Conservation (phyloP, 64 coral and sea anemone species). For the Stylophora pistillata region DNA sequence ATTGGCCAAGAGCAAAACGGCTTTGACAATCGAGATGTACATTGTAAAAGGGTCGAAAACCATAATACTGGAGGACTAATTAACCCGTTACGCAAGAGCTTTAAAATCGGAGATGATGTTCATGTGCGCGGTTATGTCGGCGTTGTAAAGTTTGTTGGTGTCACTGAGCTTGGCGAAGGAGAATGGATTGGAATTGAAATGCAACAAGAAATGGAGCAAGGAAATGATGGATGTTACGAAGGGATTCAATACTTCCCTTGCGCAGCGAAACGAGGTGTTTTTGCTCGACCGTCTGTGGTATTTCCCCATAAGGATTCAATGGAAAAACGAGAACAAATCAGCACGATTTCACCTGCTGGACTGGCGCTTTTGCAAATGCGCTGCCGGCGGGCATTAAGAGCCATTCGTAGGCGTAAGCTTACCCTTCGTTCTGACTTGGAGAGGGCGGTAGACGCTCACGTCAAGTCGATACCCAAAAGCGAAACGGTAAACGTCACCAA, state of each 20-base stretch:
- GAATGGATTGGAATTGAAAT: slow-evolving; percentile 85
- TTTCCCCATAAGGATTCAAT: background rate
- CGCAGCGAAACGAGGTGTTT: slow-evolving; percentile 70
- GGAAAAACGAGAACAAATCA: background rate
- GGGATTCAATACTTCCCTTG: slow-evolving; percentile 73
- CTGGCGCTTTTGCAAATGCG: slow-evolving; percentile 55
- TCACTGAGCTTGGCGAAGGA: slow-evolving; percentile 68
- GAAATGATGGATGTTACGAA: slow-evolving; percentile 60
- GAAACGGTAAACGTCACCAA: slow-evolving; percentile 47
- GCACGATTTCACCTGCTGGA: slow-evolving; percentile 55
- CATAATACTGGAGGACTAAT: background rate
- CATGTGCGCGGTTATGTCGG: slow-evolving; percentile 91
- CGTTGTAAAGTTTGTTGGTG: slow-evolving; percentile 73
- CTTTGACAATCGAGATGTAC: background rate
- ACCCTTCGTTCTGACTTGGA: slow-evolving; percentile 64
- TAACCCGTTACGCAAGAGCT: background rate
- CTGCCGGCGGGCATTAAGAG: slow-evolving; percentile 50
- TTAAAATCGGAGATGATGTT: slow-evolving; percentile 59
- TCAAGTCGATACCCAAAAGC: slow-evolving; percentile 52
- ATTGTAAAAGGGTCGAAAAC: background rate
- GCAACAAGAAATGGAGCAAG: slow-evolving; percentile 56
- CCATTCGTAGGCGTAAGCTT: slow-evolving; percentile 65
- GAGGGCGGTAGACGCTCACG: slow-evolving; percentile 63
- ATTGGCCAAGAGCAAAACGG: background rate
- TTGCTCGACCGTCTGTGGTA: slow-evolving; percentile 60